These are phyloP conservation scores for Crossaster papposus DNA, from an alignment of 53 echinoderm and acorn worm genomes.

Conservation along the genomic window DNA sequence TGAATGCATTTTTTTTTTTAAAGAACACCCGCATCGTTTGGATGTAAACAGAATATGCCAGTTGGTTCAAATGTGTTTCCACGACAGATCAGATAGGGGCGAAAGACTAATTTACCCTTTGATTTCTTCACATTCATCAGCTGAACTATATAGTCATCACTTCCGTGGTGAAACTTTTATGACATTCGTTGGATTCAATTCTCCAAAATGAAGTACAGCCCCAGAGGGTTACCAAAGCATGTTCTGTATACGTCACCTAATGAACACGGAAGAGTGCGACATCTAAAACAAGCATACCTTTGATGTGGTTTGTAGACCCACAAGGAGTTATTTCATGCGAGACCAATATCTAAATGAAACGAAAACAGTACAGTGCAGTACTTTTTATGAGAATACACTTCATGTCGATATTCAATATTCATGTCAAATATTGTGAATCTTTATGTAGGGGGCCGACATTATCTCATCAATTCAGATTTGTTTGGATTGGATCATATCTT, in stretches of 20 bases:
- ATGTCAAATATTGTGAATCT: too few species aligned
- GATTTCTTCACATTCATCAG: slow-evolving; percentile 64
- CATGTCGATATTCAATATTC: neutral
- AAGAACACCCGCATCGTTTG: neutral
- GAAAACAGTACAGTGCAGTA: neutral
- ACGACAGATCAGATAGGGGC: slow-evolving; percentile 79
- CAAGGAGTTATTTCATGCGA: neutral
- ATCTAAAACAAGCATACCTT: neutral
- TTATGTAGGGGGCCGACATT: too few species aligned
- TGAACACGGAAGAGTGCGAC: neutral
- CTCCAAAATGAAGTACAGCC: too few species aligned
- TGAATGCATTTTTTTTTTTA: too few species aligned
- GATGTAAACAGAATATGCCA: neutral
- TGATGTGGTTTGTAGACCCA: neutral
- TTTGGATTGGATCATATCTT: too few species aligned
- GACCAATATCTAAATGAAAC: neutral
- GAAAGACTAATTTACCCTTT: slow-evolving; percentile 70
- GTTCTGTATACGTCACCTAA: too few species aligned
- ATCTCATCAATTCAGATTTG: neutral
- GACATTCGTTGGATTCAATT: too few species aligned
- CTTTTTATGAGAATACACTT: neutral
- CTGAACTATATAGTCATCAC: slow-evolving; percentile 89
- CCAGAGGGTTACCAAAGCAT: too few species aligned
- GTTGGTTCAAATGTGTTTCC: neutral
- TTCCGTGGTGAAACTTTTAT: neutral